Evolutionary conservation across 2,888 invertebrate genomes (phyloP).

Genomic region (Philopedon plagiatum): DNA sequence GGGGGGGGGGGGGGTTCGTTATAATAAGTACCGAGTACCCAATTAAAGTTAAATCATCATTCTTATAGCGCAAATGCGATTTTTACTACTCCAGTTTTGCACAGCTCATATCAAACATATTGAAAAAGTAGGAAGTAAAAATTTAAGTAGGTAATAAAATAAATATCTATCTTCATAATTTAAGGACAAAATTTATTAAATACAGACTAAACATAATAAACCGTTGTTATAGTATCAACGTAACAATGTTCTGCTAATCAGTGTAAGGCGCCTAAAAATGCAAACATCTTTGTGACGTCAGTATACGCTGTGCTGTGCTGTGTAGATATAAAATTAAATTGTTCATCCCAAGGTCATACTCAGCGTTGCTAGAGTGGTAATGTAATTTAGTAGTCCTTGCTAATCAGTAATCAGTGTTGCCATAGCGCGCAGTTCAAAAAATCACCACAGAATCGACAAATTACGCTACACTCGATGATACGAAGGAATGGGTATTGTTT

Average conservation of each 20-base stretch:
- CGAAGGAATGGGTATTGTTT: too few species aligned
- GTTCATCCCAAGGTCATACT: conserved; percentile 26
- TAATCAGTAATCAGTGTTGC: neutral
- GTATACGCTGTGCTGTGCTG: neutral
- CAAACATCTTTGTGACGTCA: conserved; percentile 25
- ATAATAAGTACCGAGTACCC: too few species aligned
- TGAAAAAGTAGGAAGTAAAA: too few species aligned
- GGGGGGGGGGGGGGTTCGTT: too few species aligned
- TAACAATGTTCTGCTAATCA: conserved; percentile 2
- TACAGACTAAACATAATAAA: conserved; percentile 7
- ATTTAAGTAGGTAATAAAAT: too few species aligned
- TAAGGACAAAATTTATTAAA: neutral
- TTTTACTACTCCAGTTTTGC: too few species aligned
- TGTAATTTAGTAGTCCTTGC: neutral
- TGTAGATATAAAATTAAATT: conserved; percentile 22
- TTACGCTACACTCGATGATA: too few species aligned
- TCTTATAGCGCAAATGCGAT: too few species aligned
- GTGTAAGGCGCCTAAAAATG: conserved; percentile 11
- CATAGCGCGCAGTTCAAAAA: neutral
- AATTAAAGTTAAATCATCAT: too few species aligned
- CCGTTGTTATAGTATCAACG: neutral
- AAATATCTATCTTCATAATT: neutral
- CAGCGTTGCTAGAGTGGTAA: conserved; percentile 20
- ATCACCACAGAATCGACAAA: neutral
- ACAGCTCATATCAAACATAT: too few species aligned